Percentiles rank a stretch among this genome's conserved stretches.
These are phyloP conservation scores for Strigamia maritima DNA, from an alignment of 2,888 invertebrate genomes.

Conservation along the genomic window DNA sequence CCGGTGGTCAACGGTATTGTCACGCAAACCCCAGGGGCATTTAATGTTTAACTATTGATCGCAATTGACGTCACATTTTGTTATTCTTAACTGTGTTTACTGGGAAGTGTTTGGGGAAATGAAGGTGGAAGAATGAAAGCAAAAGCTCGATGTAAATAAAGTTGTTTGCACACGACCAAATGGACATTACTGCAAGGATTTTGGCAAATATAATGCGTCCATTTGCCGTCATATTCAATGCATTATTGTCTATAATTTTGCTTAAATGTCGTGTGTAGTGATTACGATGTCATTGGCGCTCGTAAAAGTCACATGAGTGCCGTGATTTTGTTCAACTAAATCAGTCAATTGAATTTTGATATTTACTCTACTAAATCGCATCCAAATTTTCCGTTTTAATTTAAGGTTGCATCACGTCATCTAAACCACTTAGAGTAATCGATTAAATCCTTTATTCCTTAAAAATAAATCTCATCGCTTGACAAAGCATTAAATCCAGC, in stretches of 20 bases:
- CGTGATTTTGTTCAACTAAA: background rate
- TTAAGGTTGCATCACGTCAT: too few species aligned
- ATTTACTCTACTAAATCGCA: background rate
- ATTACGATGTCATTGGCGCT: background rate
- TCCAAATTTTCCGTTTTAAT: background rate
- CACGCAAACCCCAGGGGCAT: background rate
- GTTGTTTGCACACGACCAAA: background rate
- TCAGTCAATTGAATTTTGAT: background rate
- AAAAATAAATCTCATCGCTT: too few species aligned
- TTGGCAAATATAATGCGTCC: background rate
- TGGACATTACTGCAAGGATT: constrained; percentile 3
- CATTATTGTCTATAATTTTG: background rate
- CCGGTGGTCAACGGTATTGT: background rate
- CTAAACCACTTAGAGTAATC: too few species aligned
- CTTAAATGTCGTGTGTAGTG: background rate
- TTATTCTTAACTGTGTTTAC: constrained; percentile 2
- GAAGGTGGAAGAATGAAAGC: background rate
- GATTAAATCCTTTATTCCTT: too few species aligned
- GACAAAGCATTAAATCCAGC: too few species aligned
- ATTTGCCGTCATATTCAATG: background rate
- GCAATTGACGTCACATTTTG: constrained; percentile 7
- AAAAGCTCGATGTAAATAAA: constrained; percentile 7
- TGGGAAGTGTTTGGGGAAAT: constrained; percentile 4
- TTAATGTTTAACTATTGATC: background rate
- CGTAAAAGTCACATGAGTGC: background rate